Percentiles rank a stretch among this genome's conserved stretches.
These are phyloP conservation scores for Odontocolon sp. DNA, from an alignment of 2,888 invertebrate species.

Conservation along the genomic window DNA sequence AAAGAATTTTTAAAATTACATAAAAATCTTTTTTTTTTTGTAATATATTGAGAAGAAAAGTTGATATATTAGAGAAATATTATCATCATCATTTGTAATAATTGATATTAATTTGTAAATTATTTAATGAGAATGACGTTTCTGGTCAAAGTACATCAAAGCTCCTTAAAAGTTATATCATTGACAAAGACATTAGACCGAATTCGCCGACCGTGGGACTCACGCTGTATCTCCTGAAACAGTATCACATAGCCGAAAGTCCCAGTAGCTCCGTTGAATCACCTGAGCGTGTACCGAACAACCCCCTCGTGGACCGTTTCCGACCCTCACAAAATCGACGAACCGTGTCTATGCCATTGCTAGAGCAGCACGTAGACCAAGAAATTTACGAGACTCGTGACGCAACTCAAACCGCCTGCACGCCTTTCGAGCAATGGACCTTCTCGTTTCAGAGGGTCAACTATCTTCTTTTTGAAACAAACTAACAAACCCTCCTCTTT, in stretches of 20 bases:
- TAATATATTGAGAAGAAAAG: not conserved
- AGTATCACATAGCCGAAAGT: slow-evolving; percentile 22
- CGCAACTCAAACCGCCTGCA: slow-evolving; percentile 24
- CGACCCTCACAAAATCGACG: slow-evolving; percentile 52
- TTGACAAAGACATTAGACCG: slow-evolving; percentile 1
- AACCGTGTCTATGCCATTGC: slow-evolving; percentile 36
- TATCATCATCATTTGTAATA: not conserved
- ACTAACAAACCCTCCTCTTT: not conserved
- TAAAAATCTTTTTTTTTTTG: too few relatives aligned
- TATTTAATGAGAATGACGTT: not conserved
- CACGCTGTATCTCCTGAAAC: slow-evolving; percentile 7
- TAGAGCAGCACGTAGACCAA: slow-evolving; percentile 5
- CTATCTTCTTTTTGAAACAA: not conserved
- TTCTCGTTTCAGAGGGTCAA: not conserved
- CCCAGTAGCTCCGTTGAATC: slow-evolving; percentile 36
- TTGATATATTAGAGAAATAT: not conserved
- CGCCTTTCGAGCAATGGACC: slow-evolving; percentile 5
- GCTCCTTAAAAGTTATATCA: not conserved
- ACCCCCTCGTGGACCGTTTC: slow-evolving; percentile 50
- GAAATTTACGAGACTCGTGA: slow-evolving; percentile 49
- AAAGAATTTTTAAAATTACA: too few relatives aligned
- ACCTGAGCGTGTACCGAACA: slow-evolving; percentile 39
- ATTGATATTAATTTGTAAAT: not conserved
- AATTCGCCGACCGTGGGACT: not conserved
- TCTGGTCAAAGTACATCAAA: not conserved